Percentiles rank a stretch among this genome's conserved stretches.
These are phyloP conservation scores for Siniperca chuatsi DNA, from an alignment of 2,113 vertebrate species.

Conservation along the genomic window DNA sequence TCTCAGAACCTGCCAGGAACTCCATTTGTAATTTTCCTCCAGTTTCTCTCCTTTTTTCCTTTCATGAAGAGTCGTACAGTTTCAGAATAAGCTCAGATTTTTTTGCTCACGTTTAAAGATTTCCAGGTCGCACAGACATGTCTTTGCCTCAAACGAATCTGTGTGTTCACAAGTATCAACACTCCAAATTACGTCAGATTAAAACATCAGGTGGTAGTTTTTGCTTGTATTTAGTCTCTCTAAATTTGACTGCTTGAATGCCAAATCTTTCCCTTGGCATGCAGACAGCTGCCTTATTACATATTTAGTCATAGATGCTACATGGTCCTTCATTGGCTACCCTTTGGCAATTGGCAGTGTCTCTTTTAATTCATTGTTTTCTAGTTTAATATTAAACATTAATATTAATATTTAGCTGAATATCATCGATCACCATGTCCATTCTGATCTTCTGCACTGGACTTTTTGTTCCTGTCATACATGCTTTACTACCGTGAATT, in stretches of 20 bases:
- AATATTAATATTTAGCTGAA: neutral
- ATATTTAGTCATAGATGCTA: neutral
- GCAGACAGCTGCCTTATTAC: neutral
- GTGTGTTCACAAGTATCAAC: neutral
- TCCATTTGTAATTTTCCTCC: neutral
- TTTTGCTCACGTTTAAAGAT: neutral
- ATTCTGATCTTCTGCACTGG: neutral
- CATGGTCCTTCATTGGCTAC: neutral
- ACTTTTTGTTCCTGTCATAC: neutral
- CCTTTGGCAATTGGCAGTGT: too few relatives aligned
- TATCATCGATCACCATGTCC: neutral
- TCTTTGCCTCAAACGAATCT: neutral
- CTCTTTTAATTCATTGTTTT: neutral
- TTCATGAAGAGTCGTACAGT: neutral
- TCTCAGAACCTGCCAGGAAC: neutral
- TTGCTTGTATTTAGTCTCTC: neutral
- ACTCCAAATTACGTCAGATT: neutral
- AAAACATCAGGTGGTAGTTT: neutral
- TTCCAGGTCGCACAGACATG: neutral
- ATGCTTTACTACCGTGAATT: neutral
- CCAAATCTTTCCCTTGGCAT: neutral
- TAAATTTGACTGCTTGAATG: neutral
- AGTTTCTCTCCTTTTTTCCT: neutral
- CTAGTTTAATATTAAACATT: neutral
- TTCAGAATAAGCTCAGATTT: neutral